Evolutionary conservation across 1,140 invertebrate genomes (phyloP), one percentile per base, ranked within the genome.

Genomic region (Eumeta japonica): DNA sequence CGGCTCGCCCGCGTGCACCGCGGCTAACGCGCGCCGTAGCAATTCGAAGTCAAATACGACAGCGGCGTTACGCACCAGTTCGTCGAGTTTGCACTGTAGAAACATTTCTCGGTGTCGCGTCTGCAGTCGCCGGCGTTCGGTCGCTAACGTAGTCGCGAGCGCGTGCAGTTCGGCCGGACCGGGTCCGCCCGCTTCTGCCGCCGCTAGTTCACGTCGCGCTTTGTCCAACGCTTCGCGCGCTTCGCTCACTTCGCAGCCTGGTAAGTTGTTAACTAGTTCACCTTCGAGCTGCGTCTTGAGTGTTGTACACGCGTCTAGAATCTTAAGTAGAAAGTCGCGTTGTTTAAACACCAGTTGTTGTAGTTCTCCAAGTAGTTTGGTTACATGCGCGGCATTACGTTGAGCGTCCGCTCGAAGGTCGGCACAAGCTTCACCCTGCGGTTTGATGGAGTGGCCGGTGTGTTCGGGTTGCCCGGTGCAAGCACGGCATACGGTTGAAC

Each of bases 221-320:
- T 84, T 84, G 2, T 75, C 72, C 2, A 87, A 52, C 5, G 79
- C 75, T 43, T 85, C 83, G 15, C 81, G 77, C 4, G 81, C 80
- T 39, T 86, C 84, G 15, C 78, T 73, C 47, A 84, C 76, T 54
- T 86, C 84, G 17, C 81, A 77, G 33, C 83, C 80, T 11, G 77
- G 79, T 68, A 78, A 78, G 36, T 82, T 83, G 48, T 82, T 85
- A 20, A 84, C 81, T 13, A 87, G 64, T 50, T 87, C 85, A 1
- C 82, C 81, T 62, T 87, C 85, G 12, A 87, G 81, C 57, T 85
- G 83, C 14, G 82, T 83, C 51, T 87, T 87, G 29, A 87, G 61
- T 33, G 83, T 84, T 9, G 85, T 83, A 56, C 85, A 85, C 10
- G 84, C 82, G 48, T 87, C 85, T 16, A 86, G 70, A n/a, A 87